These are phyloP conservation scores for Natator depressus DNA, from an alignment of 2,113 vertebrate species.

Conservation along the genomic window DNA sequence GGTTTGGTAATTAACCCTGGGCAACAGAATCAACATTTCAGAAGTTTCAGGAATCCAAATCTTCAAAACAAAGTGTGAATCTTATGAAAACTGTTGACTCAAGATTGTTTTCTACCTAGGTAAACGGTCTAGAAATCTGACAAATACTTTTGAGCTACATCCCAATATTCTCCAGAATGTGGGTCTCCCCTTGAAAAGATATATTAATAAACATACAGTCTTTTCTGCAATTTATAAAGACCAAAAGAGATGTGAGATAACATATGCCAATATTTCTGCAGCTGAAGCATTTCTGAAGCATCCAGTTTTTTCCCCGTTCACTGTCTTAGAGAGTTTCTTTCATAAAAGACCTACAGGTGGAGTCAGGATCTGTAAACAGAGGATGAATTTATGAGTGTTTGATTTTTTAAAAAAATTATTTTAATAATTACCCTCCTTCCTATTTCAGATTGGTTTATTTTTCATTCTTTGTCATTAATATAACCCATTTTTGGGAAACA, in stretches of 20 bases:
- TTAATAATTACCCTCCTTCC: no score
- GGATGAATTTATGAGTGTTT: not conserved
- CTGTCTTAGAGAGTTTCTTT: not conserved
- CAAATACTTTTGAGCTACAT: slow-evolving; percentile 38
- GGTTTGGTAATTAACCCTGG: slow-evolving; percentile 30
- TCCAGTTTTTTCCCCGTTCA: not conserved
- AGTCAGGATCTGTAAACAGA: slow-evolving; percentile 14
- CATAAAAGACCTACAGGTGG: not conserved
- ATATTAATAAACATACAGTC: not conserved
- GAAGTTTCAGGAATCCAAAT: slow-evolving; percentile 54
- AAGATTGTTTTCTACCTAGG: slow-evolving; percentile 57
- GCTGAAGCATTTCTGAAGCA: slow-evolving; percentile 9
- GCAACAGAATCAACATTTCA: slow-evolving; percentile 48
- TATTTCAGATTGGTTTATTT: no score
- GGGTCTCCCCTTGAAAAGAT: slow-evolving; percentile 13
- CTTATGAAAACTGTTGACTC: slow-evolving; percentile 28
- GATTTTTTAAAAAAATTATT: not conserved
- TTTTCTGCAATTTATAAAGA: slow-evolving; percentile 24
- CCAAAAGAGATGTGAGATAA: not conserved
- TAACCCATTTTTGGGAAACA: not conserved
- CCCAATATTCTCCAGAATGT: slow-evolving; percentile 53
- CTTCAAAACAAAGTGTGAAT: slow-evolving; percentile 60
- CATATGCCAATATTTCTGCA: slow-evolving; percentile 24
- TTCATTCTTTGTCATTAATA: not conserved
- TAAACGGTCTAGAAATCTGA: slow-evolving; percentile 45